Base-by-base conservation (phyloP, 2,888 invertebrate species). In the Dimorphilus gyrociliatus region DNA sequence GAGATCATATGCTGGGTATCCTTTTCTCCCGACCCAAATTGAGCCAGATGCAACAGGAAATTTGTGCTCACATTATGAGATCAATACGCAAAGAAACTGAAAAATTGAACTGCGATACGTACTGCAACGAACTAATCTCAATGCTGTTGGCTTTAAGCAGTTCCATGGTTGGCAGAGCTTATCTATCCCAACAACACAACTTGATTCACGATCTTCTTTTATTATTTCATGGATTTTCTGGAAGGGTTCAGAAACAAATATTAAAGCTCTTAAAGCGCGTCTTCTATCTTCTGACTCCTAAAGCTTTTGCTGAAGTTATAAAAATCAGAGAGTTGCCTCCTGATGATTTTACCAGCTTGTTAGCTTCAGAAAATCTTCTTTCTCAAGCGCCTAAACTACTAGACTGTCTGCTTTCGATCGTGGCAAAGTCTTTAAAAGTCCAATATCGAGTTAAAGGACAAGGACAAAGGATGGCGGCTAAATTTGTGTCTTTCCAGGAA, bases 1-100 rank as follows among this genome's bases (percentile, higher is more conserved):
- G 86, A 25, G 90, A 90, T 53, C 90, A 90, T 55, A 85, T 92
- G 72, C 90, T 90, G 25, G 88, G 90, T 36, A 90, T 92, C 47
- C 67, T 92, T 27, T 92, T 90, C 62, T 84, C 85, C 34, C 73
- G 88, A 28, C 84, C 84, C 56, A 86, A 88, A 60, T 67, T 92
- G 16, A 86, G 86, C 0, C 81, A 85, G 47, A 67, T 90, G 30
- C 90, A 90, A 60, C 81, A 81, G 8, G 42, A 77, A 77, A 78
- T 79, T 10, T 84, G 84, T 60, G 73, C 81, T 0, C 66, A 67
- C 42, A 66, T 67, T 32, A 64, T 69, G 19, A 76, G 78, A 53
- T 86, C 88, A 1, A 88, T 92, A 36, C 73, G 79, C 7, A 78
- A 81, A 53, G 90, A 92, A 65, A 77, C 85, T 0, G 68, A 74